Conservation (phyloP, 2,888 invertebrate genomes). For the Eretmocerus hayati region DNA sequence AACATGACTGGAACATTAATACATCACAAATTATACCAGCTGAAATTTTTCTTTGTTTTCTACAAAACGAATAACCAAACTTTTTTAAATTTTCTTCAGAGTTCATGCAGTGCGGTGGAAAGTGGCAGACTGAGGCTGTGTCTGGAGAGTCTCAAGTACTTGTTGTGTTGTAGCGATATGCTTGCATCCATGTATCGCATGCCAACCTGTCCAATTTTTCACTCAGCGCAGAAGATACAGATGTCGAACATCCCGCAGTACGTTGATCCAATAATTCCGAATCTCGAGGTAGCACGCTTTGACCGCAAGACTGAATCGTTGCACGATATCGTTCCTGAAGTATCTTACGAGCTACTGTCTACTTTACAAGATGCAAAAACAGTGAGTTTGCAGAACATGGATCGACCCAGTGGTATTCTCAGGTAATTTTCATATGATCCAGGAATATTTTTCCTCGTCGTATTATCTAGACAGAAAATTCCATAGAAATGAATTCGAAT, state of each 20-base stretch:
- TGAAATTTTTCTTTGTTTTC: too few relatives aligned
- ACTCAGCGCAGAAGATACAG: slow-evolving; percentile 77
- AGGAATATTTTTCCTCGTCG: neutral
- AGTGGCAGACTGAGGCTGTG: slow-evolving; percentile 45
- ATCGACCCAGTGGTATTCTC: slow-evolving; percentile 73
- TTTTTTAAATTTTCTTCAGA: too few relatives aligned
- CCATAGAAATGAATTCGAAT: too few relatives aligned
- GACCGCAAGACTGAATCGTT: slow-evolving; percentile 56
- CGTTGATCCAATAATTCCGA: slow-evolving; percentile 80
- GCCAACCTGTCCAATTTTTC: slow-evolving; percentile 90
- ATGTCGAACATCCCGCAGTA: slow-evolving; percentile 70
- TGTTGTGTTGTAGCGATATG: slow-evolving; percentile 81
- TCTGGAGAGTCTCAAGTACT: slow-evolving; percentile 74
- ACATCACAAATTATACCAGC: too few relatives aligned
- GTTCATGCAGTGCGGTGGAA: too few relatives aligned
- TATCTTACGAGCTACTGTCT: slow-evolving; percentile 58
- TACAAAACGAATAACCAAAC: too few relatives aligned
- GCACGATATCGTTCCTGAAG: slow-evolving; percentile 59
- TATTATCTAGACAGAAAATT: too few relatives aligned
- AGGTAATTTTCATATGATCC: slow-evolving; percentile 7
- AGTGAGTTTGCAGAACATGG: slow-evolving; percentile 60
- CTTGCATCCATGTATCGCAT: slow-evolving; percentile 88
- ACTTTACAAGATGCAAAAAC: slow-evolving; percentile 50
- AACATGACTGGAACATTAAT: too few relatives aligned
- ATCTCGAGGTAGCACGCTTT: slow-evolving; percentile 61